Conservation (phyloP, 2,888 invertebrate species). For the Timandra comae region DNA sequence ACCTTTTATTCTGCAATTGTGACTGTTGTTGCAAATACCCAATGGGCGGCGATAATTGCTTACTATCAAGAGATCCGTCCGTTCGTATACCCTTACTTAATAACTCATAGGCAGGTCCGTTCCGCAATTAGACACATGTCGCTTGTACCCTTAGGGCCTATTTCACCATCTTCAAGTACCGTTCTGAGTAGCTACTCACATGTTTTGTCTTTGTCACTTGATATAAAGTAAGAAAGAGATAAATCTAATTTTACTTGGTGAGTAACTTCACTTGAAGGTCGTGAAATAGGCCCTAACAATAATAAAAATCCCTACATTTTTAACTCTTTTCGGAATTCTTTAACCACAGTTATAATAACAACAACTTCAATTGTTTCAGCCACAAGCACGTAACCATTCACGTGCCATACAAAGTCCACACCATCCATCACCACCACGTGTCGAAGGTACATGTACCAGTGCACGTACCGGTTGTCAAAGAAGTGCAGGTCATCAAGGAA, state of each 20-base stretch:
- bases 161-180: too few species aligned
- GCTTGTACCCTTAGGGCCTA: not conserved
- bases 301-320: not conserved
- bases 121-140: not conserved
- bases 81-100: not conserved
- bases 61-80: too few species aligned
- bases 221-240: too few species aligned
- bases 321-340: too few species aligned
- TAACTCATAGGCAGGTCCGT: not conserved
- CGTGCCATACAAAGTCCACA: constrained; percentile 69
- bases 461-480: constrained; percentile 63
- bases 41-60: too few species aligned
- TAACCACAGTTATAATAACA: too few species aligned
- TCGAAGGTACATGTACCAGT: constrained; percentile 59
- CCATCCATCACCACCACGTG: constrained; percentile 68
- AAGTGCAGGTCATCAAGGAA: constrained; percentile 64
- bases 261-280: too few species aligned
- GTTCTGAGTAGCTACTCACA: not conserved
- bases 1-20: too few species aligned
- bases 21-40: too few species aligned
- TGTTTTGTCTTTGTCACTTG: too few species aligned
- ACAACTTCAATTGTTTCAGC: constrained; percentile 26
- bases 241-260: too few species aligned
- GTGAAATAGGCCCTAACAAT: not conserved
- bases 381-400: constrained; percentile 69